Evolutionary conservation across 2,113 vertebrate genomes (phyloP).

Genomic region (Pampusana beccarii): DNA sequence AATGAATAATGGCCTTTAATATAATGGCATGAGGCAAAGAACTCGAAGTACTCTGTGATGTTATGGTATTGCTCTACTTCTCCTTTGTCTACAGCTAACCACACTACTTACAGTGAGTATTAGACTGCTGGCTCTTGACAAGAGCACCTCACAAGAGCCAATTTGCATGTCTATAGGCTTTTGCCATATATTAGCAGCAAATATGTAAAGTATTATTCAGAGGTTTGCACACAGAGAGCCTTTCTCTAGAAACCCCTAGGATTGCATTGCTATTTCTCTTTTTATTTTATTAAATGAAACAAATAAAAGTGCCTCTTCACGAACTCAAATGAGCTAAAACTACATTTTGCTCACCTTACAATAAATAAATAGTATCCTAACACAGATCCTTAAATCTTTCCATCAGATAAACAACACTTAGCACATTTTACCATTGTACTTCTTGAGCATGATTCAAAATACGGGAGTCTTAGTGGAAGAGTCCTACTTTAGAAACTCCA

Average conservation of each 20-base stretch:
- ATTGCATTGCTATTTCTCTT: background rate
- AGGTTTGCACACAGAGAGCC: background rate
- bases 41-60: background rate
- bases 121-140: background rate
- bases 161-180: background rate
- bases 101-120: background rate
- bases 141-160: background rate
- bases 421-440: background rate
- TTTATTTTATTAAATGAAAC: background rate
- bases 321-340: background rate
- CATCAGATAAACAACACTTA: background rate
- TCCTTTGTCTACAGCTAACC: background rate
- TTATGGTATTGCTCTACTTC: background rate
- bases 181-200: background rate
- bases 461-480: accelerated
- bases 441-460: background rate
- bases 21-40: background rate
- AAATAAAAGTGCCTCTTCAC: background rate
- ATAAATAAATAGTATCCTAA: background rate
- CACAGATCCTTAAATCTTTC: background rate
- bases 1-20: background rate
- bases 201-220: background rate
- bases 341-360: background rate
- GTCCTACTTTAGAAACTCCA: background rate
- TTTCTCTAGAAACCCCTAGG: background rate